Conservation (phyloP, 2,113 vertebrate species). For the Rhinopomastus cyanomelas region DNA sequence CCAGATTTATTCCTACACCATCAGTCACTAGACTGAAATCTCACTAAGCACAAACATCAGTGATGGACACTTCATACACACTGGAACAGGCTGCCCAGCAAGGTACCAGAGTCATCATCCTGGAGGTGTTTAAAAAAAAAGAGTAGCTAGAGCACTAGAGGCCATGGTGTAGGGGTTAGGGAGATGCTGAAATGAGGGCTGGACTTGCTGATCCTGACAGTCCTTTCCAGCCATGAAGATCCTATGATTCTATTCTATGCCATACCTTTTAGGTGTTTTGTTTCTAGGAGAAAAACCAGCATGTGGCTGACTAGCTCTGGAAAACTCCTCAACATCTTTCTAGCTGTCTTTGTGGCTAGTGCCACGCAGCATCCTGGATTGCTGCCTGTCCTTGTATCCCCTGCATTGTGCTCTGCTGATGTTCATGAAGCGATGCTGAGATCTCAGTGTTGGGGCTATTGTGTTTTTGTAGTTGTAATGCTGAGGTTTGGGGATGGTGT, state of each 20-base stretch:
- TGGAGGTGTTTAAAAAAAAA: too few species aligned
- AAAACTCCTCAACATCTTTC: background rate
- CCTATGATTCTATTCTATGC: too few species aligned
- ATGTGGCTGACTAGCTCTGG: background rate
- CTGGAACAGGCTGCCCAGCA: too few species aligned
- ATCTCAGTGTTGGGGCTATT: background rate
- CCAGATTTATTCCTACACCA: background rate
- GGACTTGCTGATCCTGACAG: too few species aligned
- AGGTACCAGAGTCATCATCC: too few species aligned
- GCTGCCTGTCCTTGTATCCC: background rate
- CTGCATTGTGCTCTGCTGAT: background rate
- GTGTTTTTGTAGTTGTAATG: background rate
- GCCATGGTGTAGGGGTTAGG: too few species aligned
- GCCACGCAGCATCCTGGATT: background rate
- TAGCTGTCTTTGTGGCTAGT: background rate
- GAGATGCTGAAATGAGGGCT: too few species aligned
- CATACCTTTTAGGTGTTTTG: background rate
- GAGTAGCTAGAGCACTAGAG: too few species aligned
- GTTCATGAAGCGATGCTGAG: background rate
- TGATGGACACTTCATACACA: background rate
- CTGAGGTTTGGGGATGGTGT: background rate
- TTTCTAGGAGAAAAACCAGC: background rate
- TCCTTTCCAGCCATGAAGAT: too few species aligned
- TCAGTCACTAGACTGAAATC: background rate
- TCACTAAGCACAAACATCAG: rapidly evolving